Evolutionary conservation across 1,140 invertebrate genomes (phyloP).

Genomic region (Chymomyza costata): DNA sequence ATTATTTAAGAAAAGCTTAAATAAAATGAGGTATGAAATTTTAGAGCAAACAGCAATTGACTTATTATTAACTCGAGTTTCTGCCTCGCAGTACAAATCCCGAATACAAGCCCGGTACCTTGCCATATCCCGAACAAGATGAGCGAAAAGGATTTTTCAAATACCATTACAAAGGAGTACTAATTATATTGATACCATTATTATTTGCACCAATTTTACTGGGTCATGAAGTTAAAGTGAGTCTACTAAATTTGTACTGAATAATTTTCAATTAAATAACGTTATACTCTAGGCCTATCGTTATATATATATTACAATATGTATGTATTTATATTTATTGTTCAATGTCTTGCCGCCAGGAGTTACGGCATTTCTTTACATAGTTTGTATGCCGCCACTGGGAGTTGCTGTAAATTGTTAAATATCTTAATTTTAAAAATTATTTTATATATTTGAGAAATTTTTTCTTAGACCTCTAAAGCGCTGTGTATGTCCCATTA

Average conservation of each 20-base stretch:
- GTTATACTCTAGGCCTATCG: conserved; percentile 19
- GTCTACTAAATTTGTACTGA: conserved; percentile 2
- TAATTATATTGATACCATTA: conserved; percentile 34
- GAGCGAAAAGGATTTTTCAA: conserved; percentile 36
- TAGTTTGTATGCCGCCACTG: conserved; percentile 25
- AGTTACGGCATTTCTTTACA: conserved; percentile 37
- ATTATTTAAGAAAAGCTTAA: too few relatives aligned
- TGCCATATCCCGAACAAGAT: conserved; percentile 25
- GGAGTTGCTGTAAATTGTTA: conserved; percentile 24
- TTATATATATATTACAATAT: conserved; percentile 23
- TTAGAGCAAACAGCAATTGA: too few relatives aligned
- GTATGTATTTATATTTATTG: conserved; percentile 36
- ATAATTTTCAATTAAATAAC: too few relatives aligned
- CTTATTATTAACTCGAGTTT: too few relatives aligned
- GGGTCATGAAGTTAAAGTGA: neutral
- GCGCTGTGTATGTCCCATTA: conserved; percentile 17
- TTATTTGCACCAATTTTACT: conserved; percentile 28
- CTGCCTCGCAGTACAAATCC: too few relatives aligned
- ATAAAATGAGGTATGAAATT: too few relatives aligned
- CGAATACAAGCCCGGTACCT: conserved; percentile 38
- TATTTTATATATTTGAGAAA: neutral
- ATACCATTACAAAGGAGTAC: conserved; percentile 46
- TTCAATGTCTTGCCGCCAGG: conserved; percentile 40
- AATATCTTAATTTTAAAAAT: neutral
- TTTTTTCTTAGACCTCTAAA: conserved; percentile 13